Evolutionary conservation across 2,888 invertebrate species (phyloP).

Genomic region (Scelioninae gen. 1): DNA sequence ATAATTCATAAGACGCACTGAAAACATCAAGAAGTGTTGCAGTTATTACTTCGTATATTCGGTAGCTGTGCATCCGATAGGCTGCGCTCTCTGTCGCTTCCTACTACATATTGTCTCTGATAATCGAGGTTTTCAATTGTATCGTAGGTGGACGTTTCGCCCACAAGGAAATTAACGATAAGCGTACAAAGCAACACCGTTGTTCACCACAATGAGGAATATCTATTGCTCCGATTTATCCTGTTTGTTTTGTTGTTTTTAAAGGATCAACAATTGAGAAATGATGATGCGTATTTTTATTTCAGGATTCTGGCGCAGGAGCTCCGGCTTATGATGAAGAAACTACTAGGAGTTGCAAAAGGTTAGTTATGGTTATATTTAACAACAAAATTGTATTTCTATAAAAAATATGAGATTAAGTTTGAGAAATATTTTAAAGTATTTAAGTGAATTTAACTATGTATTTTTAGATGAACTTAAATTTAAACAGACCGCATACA

Average conservation of each 20-base stretch:
- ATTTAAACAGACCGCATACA: too few species aligned
- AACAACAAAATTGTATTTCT: too few species aligned
- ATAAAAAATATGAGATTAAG: too few species aligned
- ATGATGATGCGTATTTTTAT: constrained; percentile 62
- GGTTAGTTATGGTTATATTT: too few species aligned
- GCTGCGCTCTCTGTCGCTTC: constrained; percentile 44
- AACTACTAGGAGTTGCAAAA: constrained; percentile 85
- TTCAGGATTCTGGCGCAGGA: constrained; percentile 86
- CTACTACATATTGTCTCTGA: constrained; percentile 55
- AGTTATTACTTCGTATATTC: constrained; percentile 53
- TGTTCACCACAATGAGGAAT: constrained; percentile 42
- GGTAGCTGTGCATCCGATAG: constrained; percentile 46
- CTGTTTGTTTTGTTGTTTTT: constrained; percentile 20
- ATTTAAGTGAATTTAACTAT: too few species aligned
- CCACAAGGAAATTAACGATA: constrained; percentile 71
- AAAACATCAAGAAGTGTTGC: constrained; percentile 47
- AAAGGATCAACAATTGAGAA: background rate
- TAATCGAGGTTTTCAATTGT: constrained; percentile 70
- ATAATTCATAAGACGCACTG: constrained; percentile 10
- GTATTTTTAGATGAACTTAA: too few species aligned
- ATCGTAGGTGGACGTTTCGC: constrained; percentile 69
- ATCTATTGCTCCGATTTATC: constrained; percentile 55
- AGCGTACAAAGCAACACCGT: constrained; percentile 44
- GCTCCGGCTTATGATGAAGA: constrained; percentile 86
- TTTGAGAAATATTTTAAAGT: too few species aligned